Evolutionary conservation across 2,888 invertebrate genomes (phyloP).

Genomic region (Biston stratarius): DNA sequence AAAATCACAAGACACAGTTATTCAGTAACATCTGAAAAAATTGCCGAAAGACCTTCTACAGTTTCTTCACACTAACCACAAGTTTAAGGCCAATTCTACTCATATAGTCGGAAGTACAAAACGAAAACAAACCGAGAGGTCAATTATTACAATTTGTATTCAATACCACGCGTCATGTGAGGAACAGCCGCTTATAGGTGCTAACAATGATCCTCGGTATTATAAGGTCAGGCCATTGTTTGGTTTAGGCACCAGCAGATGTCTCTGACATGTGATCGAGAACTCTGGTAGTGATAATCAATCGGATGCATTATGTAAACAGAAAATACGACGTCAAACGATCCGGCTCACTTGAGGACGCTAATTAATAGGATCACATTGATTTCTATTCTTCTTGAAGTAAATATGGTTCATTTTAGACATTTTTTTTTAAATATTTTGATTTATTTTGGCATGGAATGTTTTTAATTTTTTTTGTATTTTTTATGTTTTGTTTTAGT

Average conservation of each 20-base stretch:
- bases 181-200: conserved; percentile 35
- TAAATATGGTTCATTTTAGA: too few relatives aligned
- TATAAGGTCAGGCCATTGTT: conserved; percentile 70
- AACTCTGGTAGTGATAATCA: conserved; percentile 6
- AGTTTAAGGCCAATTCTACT: conserved; percentile 22
- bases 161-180: conserved; percentile 19
- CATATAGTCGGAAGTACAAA: conserved; percentile 39
- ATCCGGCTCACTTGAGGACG: neutral
- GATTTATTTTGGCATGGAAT: too few relatives aligned
- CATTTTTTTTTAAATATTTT: too few relatives aligned
- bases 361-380: neutral
- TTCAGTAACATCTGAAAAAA: neutral
- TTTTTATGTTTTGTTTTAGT: too few relatives aligned
- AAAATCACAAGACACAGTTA: too few relatives aligned
- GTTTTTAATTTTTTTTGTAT: too few relatives aligned
- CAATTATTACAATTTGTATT: conserved; percentile 37
- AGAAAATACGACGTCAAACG: neutral
- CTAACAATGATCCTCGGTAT: conserved; percentile 50
- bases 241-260: conserved; percentile 49
- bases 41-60: conserved; percentile 15
- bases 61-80: conserved; percentile 25
- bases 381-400: too few relatives aligned
- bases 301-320: neutral
- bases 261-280: conserved; percentile 21
- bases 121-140: conserved; percentile 38